Evolutionary conservation across 2,888 invertebrate genomes (phyloP), one percentile per base, ranked within the genome.

Genomic region (Sicus ferrugineus): DNA sequence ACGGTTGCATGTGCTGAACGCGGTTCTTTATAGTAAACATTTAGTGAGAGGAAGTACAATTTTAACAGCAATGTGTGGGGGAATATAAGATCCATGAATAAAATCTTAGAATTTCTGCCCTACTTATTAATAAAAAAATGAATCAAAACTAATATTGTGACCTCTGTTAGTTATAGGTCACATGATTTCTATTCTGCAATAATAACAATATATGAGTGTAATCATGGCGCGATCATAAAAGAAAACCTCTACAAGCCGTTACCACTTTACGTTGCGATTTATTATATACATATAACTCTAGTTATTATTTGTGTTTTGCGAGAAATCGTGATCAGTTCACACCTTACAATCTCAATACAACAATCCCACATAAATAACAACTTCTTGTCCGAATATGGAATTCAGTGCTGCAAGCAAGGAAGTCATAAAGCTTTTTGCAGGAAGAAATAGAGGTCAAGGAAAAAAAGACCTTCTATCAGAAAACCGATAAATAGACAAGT

Each of bases 291-390:
- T 54, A 5, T 28, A 14, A 23, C 59, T 30, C 7, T 67, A 26
- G 46, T 31, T 67, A 30, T 7, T 67, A 59, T 67, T 67, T 59
- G 67, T 34, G 58, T 59, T 66, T 58, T 59, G 46, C 42, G 21
- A 34, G 48, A 72, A 75, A 73, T 73, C 75, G 75, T 75, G 75
- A 75, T 73, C 73, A 70, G 73, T 75, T 75, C 73, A 75, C 75
- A 75, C 73, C 75, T 69, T 64, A 56, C 63, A 68, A 68, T 68
- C 63, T 42, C 6, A 63, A 46, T 46, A 56, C 26, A 56, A 56
- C 26, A 56, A 54, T 56, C 63, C 63, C 59, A 21, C 61, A 54
- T 54, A 1, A 54, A 23, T 23, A 9, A 9, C 23, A 9, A 1
- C 14, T 7, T 11, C 28, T 23, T 23, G 26, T 54, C 54, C 28